Percentiles rank a stretch among this genome's conserved stretches.
Evolutionary conservation across 1,140 invertebrate genomes (phyloP).

Genomic region (Chelonus insularis): DNA sequence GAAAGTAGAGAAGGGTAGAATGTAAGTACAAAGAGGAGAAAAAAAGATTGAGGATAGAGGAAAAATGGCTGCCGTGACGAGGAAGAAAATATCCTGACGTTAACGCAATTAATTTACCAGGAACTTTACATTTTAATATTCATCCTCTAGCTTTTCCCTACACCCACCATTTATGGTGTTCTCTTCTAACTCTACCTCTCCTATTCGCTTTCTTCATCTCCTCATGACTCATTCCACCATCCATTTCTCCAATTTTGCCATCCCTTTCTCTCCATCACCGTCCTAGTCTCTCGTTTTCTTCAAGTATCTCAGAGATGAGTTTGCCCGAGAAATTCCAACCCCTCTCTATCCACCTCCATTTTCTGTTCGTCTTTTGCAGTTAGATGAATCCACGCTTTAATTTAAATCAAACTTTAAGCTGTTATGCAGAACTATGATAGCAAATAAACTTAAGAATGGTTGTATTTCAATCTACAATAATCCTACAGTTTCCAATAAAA

Average conservation of each 20-base stretch:
- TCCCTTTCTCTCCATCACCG: background rate
- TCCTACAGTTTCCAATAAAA: background rate
- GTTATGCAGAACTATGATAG: constrained; percentile 8
- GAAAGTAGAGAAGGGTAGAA: background rate
- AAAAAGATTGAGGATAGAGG: constrained; percentile 8
- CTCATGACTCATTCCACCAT: constrained; percentile 10
- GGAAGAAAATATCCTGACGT: constrained; percentile 47
- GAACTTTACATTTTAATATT: constrained; percentile 52
- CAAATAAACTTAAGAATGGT: background rate
- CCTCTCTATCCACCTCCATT: too few relatives aligned
- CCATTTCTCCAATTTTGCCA: constrained; percentile 19
- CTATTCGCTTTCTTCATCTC: background rate
- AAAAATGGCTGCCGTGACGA: background rate
- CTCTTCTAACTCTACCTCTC: background rate
- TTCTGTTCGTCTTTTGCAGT: background rate
- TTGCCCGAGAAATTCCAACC: too few relatives aligned
- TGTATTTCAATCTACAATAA: background rate
- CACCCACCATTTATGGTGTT: constrained; percentile 29
- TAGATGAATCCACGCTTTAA: constrained; percentile 5
- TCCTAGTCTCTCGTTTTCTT: constrained; percentile 15
- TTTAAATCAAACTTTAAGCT: constrained; percentile 21
- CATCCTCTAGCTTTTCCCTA: constrained; percentile 35
- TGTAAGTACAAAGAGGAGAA: background rate
- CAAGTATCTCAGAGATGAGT: background rate
- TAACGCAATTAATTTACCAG: constrained; percentile 51